Evolutionary conservation across 2,113 vertebrate species (phyloP).

Genomic region (Aspidoscelis tigris): DNA sequence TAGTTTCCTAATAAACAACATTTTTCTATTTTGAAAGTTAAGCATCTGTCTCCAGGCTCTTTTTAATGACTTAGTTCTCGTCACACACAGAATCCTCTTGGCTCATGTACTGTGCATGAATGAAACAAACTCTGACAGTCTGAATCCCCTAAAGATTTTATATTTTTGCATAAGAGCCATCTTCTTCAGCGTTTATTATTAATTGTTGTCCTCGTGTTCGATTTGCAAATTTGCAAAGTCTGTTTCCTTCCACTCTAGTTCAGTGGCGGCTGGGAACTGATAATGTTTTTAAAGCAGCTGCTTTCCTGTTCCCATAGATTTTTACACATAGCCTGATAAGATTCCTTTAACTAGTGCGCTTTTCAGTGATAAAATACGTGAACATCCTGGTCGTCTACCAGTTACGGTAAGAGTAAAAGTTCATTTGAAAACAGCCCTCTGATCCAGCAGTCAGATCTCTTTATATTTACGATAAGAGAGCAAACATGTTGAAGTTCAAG

Average conservation of each 20-base stretch:
- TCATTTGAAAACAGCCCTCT: neutral
- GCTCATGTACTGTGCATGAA: no score
- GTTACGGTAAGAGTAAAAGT: neutral
- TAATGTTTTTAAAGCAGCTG: neutral
- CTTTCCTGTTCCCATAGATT: neutral
- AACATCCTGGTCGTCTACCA: neutral
- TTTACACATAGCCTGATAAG: neutral
- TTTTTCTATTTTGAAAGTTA: no score
- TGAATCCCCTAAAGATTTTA: no score
- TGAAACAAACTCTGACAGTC: no score
- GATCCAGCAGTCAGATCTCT: neutral
- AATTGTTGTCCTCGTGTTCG: neutral
- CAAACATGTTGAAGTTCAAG: neutral
- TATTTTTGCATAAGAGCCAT: no score
- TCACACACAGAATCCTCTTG: no score
- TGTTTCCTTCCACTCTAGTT: neutral
- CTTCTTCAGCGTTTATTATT: neutral
- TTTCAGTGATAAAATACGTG: neutral
- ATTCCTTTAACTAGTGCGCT: neutral
- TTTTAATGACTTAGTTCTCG: no score
- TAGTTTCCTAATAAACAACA: no score
- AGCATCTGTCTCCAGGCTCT: no score
- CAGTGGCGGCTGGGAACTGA: neutral
- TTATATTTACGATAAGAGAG: neutral
- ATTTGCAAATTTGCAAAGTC: neutral